Evolutionary conservation across 2,888 invertebrate genomes (phyloP).

Genomic region (Drosophila melanosoma): DNA sequence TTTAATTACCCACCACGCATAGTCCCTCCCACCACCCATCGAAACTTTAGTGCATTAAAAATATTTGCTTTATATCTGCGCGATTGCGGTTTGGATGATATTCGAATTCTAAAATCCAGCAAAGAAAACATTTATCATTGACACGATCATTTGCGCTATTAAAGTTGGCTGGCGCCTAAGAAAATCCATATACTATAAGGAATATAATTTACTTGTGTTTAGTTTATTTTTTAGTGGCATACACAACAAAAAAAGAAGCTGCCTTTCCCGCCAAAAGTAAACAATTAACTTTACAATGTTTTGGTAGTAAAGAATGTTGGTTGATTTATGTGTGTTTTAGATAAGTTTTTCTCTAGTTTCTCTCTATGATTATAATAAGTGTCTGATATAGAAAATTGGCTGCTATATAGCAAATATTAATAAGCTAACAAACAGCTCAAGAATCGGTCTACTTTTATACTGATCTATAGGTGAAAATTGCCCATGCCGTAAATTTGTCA

Average conservation of each 20-base stretch:
- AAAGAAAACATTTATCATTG: conserved; percentile 47
- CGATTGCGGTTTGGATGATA: conserved; percentile 56
- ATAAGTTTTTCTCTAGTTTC: conserved; percentile 30
- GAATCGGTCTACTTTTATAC: background rate
- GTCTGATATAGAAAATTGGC: background rate
- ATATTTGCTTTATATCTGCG: conserved; percentile 55
- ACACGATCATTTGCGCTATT: conserved; percentile 23
- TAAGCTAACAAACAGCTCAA: background rate
- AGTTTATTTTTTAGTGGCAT: background rate
- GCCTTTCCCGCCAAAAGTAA: background rate
- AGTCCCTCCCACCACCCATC: background rate
- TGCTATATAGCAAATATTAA: background rate
- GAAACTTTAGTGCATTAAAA: conserved; percentile 40
- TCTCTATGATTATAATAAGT: background rate
- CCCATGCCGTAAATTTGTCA: background rate
- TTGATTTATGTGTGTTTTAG: conserved; percentile 31
- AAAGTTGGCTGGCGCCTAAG: conserved; percentile 22
- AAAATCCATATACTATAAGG: conserved; percentile 13
- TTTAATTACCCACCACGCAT: conserved; percentile 62
- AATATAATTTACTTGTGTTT: conserved; percentile 5
- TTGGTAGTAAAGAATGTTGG: background rate
- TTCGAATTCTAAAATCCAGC: conserved; percentile 40
- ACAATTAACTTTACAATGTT: conserved; percentile 15
- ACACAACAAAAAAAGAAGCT: background rate
- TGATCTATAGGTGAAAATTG: background rate